A percentile compares a stretch with the other conserved stretches of the same genome.
Evolutionary conservation across 2,888 invertebrate genomes (phyloP).

Genomic region (Spatulosminthurus flaviceps): DNA sequence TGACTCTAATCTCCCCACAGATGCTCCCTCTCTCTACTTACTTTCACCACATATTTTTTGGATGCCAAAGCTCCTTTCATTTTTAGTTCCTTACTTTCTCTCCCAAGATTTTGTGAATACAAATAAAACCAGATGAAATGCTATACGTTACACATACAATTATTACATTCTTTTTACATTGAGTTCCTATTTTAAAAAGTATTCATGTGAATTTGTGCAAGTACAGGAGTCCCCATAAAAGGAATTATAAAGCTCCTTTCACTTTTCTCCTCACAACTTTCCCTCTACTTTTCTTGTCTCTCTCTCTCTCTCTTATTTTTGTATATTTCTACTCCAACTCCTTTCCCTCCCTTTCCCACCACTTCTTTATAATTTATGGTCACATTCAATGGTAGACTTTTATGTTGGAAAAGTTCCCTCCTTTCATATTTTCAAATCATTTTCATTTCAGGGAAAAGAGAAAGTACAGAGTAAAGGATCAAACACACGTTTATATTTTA

Average conservation of each 20-base stretch:
- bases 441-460: no score
- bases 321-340: not conserved
- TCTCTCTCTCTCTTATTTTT: not conserved
- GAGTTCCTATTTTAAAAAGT: no score
- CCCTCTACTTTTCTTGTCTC: not conserved
- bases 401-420: no score
- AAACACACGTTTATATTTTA: no score
- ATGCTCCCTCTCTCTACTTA: constrained; percentile 10
- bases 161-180: no score
- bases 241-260: not conserved
- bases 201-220: no score
- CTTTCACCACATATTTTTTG: not conserved
- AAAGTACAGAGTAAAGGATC: no score
- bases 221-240: no score
- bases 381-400: not conserved
- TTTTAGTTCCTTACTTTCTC: not conserved
- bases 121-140: no score
- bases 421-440: no score
- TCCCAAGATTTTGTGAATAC: no score
- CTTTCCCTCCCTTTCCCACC: not conserved
- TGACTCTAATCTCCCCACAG: constrained; percentile 23
- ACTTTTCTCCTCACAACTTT: not conserved
- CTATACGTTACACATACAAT: no score
- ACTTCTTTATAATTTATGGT: not conserved
- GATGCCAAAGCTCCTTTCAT: not conserved